These are phyloP conservation scores for Ochotona princeps DNA, from an alignment of 2,113 vertebrate genomes.

Conservation along the genomic window DNA sequence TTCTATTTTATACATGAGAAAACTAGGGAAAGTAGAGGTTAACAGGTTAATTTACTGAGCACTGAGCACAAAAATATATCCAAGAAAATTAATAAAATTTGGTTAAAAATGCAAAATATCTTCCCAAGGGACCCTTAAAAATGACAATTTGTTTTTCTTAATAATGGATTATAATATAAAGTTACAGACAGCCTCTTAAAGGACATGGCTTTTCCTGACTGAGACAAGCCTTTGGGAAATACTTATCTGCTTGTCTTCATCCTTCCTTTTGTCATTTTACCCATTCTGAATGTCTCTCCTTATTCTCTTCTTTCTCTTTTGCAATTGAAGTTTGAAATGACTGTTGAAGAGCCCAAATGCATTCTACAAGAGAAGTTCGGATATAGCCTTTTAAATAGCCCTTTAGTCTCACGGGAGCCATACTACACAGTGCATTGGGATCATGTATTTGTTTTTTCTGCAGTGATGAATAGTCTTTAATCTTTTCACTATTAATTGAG, in stretches of 20 bases:
- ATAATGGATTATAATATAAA: neutral
- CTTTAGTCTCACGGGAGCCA: slow-evolving; percentile 26
- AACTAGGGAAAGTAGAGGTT: neutral
- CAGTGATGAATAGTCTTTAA: slow-evolving; percentile 59
- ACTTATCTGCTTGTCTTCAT: neutral
- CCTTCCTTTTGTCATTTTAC: neutral
- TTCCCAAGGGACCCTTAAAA: neutral
- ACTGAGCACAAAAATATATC: neutral
- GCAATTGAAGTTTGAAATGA: neutral
- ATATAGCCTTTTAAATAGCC: slow-evolving; percentile 29
- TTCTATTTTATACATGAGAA: slow-evolving; percentile 18
- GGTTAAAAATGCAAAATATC: neutral
- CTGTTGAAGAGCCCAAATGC: neutral
- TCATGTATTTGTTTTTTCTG: slow-evolving; percentile 39
- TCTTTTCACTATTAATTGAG: slow-evolving; percentile 51
- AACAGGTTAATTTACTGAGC: neutral
- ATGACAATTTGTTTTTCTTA: neutral
- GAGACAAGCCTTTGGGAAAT: neutral
- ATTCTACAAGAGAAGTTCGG: slow-evolving; percentile 37
- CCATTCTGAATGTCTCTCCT: slow-evolving; percentile 24
- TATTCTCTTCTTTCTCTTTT: slow-evolving; percentile 22
- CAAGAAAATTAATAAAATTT: slow-evolving; percentile 3
- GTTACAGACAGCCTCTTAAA: neutral
- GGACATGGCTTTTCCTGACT: neutral
- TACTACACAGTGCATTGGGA: fast-evolving